Conservation (phyloP, 2,888 invertebrate genomes). For the Andrena marginata region DNA sequence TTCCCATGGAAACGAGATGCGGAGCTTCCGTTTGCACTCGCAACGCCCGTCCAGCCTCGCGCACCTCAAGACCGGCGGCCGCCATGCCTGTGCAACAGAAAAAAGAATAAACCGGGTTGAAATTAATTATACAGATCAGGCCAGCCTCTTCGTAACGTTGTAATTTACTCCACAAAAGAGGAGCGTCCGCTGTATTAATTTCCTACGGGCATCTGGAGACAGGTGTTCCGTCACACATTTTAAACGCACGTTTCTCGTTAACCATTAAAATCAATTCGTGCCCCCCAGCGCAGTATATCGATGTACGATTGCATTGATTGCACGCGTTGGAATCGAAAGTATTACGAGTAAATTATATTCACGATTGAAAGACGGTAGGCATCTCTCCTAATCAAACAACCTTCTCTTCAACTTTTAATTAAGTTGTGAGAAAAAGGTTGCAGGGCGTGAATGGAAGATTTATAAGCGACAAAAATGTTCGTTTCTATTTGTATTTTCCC, state of each 20-base stretch:
- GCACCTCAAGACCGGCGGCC: constrained; percentile 82
- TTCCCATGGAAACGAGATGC: constrained; percentile 96
- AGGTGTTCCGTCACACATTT: neutral
- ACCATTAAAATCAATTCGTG: constrained; percentile 10
- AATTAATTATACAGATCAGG: constrained; percentile 5
- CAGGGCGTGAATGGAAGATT: too few species aligned
- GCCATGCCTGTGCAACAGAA: constrained; percentile 79
- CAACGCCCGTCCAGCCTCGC: constrained; percentile 87
- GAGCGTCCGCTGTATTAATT: constrained; percentile 1
- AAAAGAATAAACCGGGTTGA: neutral
- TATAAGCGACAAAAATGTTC: too few species aligned
- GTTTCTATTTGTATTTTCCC: too few species aligned
- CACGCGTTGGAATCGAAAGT: neutral
- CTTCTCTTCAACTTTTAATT: too few species aligned
- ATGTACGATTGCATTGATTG: constrained; percentile 11
- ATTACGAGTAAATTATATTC: too few species aligned
- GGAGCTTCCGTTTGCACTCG: constrained; percentile 93
- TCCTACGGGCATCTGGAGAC: neutral
- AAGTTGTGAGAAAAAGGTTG: too few species aligned
- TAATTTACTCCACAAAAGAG: constrained; percentile 20
- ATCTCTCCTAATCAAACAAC: too few species aligned
- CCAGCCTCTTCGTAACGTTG: neutral
- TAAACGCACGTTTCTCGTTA: neutral
- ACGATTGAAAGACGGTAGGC: too few species aligned
- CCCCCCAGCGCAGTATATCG: neutral